Base-by-base conservation (phyloP, 2,797 vertebrate genomes). In the Tapera naevia region DNA sequence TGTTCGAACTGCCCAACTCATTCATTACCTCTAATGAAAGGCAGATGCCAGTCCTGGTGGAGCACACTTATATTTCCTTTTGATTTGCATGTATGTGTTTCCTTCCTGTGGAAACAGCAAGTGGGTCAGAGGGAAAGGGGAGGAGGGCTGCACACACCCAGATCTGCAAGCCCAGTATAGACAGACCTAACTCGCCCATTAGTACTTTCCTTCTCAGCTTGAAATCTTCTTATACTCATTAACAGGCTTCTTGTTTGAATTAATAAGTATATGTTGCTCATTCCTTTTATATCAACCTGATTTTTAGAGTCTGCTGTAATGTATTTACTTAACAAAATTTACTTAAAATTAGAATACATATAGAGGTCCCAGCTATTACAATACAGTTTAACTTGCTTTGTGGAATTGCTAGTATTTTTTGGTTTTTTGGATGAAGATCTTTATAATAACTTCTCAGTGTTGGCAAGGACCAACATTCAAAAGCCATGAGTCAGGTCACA, bases 61-160 rank as follows among this genome's bases (percentile, higher is more conserved):
- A 81, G 35, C 41, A 61, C 41, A 35, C 27, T 50, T 19, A 8
- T 18, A 46, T 70, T 81, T 81, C 73, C 41, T 71, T 66, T 39
- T 39, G 54, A 58, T 22, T 91, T 69, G 39, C 7, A 11, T 1
- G 14, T 18, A 25, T 54, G 37, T 39, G 43, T 45, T 79, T 81
- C 79, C 60, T 86, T 89, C 64, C 84, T 48, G 66, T 80, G 80
- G 74, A 94, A 93, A 71, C 35, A 81, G 83, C 48, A 84, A 84
- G 10, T 17, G 41, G 66, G 54, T 16, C 70, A 84, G 70, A 65
- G 46, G 54, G 76, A 86, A 69, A 58, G 80, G 53, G 60, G 72
- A 80, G 48, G 53, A 91, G 69, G 74, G 58, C 74, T 65, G 46
- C 17, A 57, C 11, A 43, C 54, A 39, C 7, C 25, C 57, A 70